Evolutionary conservation across 2,888 invertebrate species (phyloP).

Genomic region (Polydrusus tereticollis): DNA sequence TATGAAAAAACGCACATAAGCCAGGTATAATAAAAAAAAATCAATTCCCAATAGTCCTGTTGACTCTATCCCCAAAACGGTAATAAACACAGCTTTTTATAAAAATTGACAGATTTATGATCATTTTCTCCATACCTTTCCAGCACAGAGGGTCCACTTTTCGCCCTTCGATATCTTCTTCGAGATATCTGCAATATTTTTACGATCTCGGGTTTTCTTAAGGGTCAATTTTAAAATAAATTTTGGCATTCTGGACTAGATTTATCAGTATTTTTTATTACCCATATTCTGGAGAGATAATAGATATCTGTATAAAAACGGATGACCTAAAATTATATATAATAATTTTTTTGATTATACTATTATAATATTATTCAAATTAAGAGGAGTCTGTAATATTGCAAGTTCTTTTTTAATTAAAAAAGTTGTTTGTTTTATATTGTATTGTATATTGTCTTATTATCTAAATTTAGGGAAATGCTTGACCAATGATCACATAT

Average conservation of each 20-base stretch:
- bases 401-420: too few species aligned
- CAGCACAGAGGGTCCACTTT: constrained; percentile 7
- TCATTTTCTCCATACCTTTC: constrained; percentile 12
- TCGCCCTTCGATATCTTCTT: not conserved
- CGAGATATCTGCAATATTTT: constrained; percentile 16
- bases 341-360: too few species aligned
- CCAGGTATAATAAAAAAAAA: not conserved
- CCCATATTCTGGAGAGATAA: too few species aligned
- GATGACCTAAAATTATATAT: too few species aligned
- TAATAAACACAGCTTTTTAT: constrained; percentile 8
- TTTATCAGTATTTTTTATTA: not conserved
- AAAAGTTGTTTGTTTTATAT: too few species aligned
- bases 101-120: constrained; percentile 19
- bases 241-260: not conserved
- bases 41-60: not conserved
- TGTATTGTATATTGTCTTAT: too few species aligned
- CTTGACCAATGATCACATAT: too few species aligned
- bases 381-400: too few species aligned
- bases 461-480: too few species aligned
- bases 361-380: too few species aligned
- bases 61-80: not conserved
- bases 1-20: not conserved
- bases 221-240: constrained; percentile 2
- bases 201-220: not conserved
- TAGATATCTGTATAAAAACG: too few species aligned